Evolutionary conservation across 2,113 vertebrate genomes (phyloP), one percentile per base, ranked within the genome.

Genomic region (Entelurus aequoreus): DNA sequence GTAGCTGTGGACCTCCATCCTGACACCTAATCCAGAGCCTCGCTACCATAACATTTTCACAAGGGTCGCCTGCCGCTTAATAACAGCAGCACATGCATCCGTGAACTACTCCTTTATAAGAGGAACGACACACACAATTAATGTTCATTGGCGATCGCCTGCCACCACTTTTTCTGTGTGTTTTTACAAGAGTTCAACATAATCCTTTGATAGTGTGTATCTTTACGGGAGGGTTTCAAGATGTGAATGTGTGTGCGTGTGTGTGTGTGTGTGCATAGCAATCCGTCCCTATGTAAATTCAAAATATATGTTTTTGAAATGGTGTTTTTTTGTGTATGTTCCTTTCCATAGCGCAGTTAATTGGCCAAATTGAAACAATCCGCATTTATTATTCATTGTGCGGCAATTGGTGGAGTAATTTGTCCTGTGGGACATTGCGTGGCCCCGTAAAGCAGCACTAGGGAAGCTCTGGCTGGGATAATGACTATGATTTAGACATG

Each of bases 21-120:
- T 48, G 79, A 87, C 85, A 88, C 83, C 83, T 79, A 86, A 90
- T 85, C 85, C 82, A 69, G 74, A 75, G 56, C 73, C 65, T 60
- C 42, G 63, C 86, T 88, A 84, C 76, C 83, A 86, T 85, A 88
- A 90, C 84, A 88, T 89, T 90, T 88, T 89, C 83, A 85, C 77
- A 87, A 80, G 84, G 82, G 78, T 75, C 77, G 58, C 74, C 76
- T 72, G 69, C 83, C 36, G 62, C 72, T 49, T 66, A 81, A 83
- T 83, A 87, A 83, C 85, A 84, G 75, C 78, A 77, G 77, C 68
- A 78, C 66, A 80, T 75, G 76, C 86, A 85, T 81, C 60, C 77
- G 81, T 85, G 76, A 84, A 87, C 82, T 74, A 75, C 77, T 75
- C 61, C 82, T 86, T 84, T 86, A 88, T 85, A 82, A 88, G 76